These are phyloP conservation scores for Dromas ardeola DNA, from an alignment of 2,113 vertebrate genomes.

Conservation along the genomic window DNA sequence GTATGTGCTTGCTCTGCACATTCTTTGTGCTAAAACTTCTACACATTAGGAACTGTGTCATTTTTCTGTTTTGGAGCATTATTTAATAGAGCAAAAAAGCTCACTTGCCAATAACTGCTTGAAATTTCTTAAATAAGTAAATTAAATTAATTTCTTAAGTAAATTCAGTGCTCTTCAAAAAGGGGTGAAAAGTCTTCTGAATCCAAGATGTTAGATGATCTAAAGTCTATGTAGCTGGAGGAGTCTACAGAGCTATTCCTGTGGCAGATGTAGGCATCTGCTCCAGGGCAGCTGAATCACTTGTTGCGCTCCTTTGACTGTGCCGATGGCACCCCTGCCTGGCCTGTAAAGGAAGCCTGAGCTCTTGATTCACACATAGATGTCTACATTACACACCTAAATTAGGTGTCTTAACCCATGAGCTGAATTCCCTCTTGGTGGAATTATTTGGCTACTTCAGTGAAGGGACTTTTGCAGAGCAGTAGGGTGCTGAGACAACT, in stretches of 20 bases:
- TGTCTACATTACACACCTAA: accelerated
- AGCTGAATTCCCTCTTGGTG: neutral
- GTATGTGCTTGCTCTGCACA: neutral
- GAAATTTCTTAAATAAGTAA: conserved; percentile 6
- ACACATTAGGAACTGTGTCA: neutral
- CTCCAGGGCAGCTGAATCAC: neutral
- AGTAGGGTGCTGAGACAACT: neutral
- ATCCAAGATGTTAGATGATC: neutral
- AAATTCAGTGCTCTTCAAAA: neutral
- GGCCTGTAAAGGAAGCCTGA: neutral
- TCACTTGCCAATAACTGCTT: neutral
- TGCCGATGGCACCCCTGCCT: neutral
- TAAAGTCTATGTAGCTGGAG: neutral
- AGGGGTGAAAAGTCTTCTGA: neutral
- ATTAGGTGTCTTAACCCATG: neutral
- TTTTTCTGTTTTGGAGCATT: neutral
- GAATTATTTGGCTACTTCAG: neutral
- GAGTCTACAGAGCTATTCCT: neutral
- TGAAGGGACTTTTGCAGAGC: neutral
- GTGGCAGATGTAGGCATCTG: neutral
- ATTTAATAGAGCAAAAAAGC: neutral
- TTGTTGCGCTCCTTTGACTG: neutral
- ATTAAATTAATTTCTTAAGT: neutral
- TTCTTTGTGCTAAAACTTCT: neutral
- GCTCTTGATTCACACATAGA: neutral